Evolutionary conservation across 2,797 vertebrate species (phyloP), one percentile per base, ranked within the genome.

Genomic region (Enteromius viviparus): DNA sequence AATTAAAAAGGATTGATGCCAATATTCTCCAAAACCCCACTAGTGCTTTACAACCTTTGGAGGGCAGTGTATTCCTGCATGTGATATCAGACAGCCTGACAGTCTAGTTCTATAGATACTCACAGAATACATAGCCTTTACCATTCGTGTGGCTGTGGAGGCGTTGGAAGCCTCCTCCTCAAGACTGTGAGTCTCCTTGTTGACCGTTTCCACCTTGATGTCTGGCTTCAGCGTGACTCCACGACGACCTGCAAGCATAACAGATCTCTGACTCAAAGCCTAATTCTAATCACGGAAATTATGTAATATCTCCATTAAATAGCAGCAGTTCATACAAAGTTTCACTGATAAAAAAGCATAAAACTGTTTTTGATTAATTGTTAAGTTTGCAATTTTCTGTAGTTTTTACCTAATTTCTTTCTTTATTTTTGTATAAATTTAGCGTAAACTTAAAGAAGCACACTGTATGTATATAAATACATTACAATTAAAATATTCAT

Each of bases 101-200:
- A 45, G 45, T 76, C 64, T 21, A 60, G 2, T 29, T 77, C 49
- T 83, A 77, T 26, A 32, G 49, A 86, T 62, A 92, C 96, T 95
- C 91, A 98, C 97, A 80, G 96, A 97, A 92, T 98, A 97, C 94
- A 98, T 96, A 90, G 97, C 96, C 89, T 98, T 98, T 96, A 98
- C 97, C 94, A 99, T 97, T 0, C 97, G 95, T 0, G 97, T 97
- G 9, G 97, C 96, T 0, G 97, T 98, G 90, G 97, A 97, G 85
- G 97, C 93, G 1, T 95, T 96, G 89, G 96, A 92, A 0, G 96
- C 92, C 85, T 99, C 97, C 51, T 98, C 98, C 84, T 99, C 97
- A 92, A 98, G 92, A 0, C 94, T 95, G 88, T 96, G 95, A 0
- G 95, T 96, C 88, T 99, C 97, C 86, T 98, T 96, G 93, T 99